phyloP scores from a whole-genome alignment of 2,888 invertebrate genomes.

The Platycheirus albimanus region DNA sequence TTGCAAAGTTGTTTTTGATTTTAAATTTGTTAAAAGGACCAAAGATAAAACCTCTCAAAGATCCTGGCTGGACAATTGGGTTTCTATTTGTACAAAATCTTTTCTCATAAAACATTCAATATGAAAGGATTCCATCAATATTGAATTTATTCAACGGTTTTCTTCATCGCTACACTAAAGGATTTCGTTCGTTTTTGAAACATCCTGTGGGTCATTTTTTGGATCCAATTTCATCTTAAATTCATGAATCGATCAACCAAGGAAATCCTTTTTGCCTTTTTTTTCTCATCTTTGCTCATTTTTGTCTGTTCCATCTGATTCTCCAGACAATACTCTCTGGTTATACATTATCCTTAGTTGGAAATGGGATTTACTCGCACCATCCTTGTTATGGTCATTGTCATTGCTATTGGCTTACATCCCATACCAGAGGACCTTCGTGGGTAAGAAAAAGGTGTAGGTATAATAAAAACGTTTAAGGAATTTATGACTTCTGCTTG shows the following conservation, averaged over 20 bases:
- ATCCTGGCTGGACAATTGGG: conserved; percentile 26
- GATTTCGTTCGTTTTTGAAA: conserved; percentile 28
- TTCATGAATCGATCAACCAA: conserved; percentile 65
- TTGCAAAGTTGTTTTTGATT: conserved; percentile 38
- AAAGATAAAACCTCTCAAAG: conserved; percentile 25
- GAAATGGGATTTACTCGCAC: conserved; percentile 52
- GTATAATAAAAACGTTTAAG: conserved; percentile 66
- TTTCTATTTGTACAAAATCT: conserved; percentile 43
- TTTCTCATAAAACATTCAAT: conserved; percentile 57
- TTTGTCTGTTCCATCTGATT: conserved; percentile 25
- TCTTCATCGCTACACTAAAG: not conserved
- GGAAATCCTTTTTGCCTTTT: conserved; percentile 1
- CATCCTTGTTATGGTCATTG: conserved; percentile 44
- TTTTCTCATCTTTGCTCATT: conserved; percentile 20
- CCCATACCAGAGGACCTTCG: not conserved
- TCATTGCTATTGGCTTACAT: conserved; percentile 44
- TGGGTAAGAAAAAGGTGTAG: not conserved
- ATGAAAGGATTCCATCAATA: conserved; percentile 59
- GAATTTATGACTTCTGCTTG: conserved; percentile 60
- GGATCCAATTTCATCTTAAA: conserved; percentile 64
- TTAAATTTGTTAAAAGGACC: conserved; percentile 32
- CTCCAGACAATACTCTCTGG: conserved; percentile 34
- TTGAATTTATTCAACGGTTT: conserved; percentile 56
- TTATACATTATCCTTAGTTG: conserved; percentile 54
- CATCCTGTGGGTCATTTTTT: conserved; percentile 57